Evolutionary conservation across 2,888 invertebrate genomes (phyloP).

Genomic region (Parnassius smintheus): DNA sequence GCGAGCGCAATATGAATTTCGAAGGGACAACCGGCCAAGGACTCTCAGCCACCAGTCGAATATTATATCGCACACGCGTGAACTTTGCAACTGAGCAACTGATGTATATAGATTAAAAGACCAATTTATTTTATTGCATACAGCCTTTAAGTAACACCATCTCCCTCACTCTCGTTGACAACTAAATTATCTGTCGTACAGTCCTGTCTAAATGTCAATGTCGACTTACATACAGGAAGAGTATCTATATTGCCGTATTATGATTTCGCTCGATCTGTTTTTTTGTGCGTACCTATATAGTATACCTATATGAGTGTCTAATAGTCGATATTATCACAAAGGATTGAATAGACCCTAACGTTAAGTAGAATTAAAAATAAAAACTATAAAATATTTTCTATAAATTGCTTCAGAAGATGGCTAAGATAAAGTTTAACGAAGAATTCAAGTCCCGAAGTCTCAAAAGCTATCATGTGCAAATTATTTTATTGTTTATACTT

Average conservation of each 20-base stretch:
- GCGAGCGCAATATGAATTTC: conserved; percentile 46
- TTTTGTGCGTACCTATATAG: conserved; percentile 42
- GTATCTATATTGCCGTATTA: conserved; percentile 41
- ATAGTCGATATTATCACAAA: conserved; percentile 22
- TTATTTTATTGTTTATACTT: too few relatives aligned
- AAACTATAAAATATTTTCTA: too few relatives aligned
- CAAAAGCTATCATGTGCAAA: too few relatives aligned
- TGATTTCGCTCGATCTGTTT: conserved; percentile 41
- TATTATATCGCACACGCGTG: conserved; percentile 47
- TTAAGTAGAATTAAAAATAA: background rate
- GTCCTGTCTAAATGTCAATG: conserved; percentile 69
- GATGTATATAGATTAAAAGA: conserved; percentile 45
- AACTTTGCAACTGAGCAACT: conserved; percentile 48
- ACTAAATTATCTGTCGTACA: conserved; percentile 37
- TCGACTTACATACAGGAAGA: conserved; percentile 65
- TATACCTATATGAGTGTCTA: background rate
- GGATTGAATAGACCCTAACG: conserved; percentile 3
- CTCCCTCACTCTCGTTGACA: conserved; percentile 45
- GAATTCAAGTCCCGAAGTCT: too few relatives aligned
- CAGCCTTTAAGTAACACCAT: conserved; percentile 41
- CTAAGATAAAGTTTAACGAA: too few relatives aligned
- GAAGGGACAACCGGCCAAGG: conserved; percentile 66
- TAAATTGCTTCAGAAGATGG: too few relatives aligned
- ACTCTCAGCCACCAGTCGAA: conserved; percentile 49
- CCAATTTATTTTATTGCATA: conserved; percentile 44